phyloP scores from a whole-genome alignment of 2,888 invertebrate species.

The Phytoseiulus persimilis region DNA sequence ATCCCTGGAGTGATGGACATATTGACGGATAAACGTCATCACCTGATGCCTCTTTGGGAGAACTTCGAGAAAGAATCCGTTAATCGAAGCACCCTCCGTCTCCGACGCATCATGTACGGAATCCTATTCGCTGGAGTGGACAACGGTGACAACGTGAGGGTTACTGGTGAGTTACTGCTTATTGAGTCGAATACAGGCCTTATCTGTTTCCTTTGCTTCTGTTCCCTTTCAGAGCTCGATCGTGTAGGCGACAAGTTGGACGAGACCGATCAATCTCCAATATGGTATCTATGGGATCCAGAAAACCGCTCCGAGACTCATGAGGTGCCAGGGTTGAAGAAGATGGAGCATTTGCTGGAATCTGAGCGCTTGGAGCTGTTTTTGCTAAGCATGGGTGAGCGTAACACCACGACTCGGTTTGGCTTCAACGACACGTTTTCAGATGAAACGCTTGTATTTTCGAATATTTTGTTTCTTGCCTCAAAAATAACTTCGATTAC shows the following conservation, averaged over 20 bases:
- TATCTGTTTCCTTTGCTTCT: no score
- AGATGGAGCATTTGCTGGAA: background rate
- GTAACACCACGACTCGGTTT: background rate
- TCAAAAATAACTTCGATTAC: background rate
- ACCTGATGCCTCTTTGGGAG: background rate
- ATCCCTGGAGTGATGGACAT: background rate
- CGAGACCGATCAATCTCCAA: background rate
- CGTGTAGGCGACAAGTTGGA: background rate
- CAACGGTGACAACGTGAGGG: background rate
- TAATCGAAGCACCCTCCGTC: background rate
- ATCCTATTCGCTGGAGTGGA: background rate
- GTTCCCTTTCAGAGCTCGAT: background rate
- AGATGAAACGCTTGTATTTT: background rate
- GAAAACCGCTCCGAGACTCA: background rate
- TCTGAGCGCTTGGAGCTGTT: background rate
- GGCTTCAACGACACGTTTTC: background rate
- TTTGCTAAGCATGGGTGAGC: background rate
- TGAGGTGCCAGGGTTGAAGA: background rate
- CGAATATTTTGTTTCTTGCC: no score
- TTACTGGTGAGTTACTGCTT: background rate
- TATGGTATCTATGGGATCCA: background rate
- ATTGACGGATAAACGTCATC: background rate
- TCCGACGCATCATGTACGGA: background rate
- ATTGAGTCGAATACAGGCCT: background rate
- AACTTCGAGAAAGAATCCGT: background rate